Conservation (phyloP, 2,797 vertebrate genomes). For the Phoeniculus purpureus region DNA sequence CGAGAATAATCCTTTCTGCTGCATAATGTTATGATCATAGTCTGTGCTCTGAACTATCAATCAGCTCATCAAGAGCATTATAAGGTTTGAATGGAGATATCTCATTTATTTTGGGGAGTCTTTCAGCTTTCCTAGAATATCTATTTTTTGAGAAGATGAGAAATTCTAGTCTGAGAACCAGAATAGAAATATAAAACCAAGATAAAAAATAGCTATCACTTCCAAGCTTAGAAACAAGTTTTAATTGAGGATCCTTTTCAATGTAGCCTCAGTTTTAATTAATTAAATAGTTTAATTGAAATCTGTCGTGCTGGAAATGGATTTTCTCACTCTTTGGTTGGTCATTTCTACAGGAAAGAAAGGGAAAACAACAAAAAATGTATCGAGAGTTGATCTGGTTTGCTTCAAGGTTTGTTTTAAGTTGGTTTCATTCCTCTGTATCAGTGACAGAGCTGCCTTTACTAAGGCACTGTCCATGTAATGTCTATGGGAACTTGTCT, state of each 20-base stretch:
- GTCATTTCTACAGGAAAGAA: not conserved
- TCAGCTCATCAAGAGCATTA: slow-evolving; percentile 12
- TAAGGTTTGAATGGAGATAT: not conserved
- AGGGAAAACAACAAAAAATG: rapidly evolving
- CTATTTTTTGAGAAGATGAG: not conserved
- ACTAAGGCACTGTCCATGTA: not conserved
- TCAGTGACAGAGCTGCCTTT: not conserved
- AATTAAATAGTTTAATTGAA: not conserved
- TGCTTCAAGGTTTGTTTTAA: not conserved
- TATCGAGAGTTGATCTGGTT: not conserved
- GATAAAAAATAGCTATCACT: not conserved
- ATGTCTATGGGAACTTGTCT: not conserved
- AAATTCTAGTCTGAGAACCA: not conserved
- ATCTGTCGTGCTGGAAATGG: not conserved
- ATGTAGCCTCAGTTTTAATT: not conserved
- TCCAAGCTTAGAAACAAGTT: not conserved
- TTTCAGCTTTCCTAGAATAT: not conserved
- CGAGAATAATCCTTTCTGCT: not conserved
- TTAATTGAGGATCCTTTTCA: not conserved
- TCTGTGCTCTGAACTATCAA: slow-evolving; percentile 27
- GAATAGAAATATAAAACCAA: not conserved
- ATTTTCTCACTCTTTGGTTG: not conserved
- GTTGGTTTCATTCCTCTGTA: not conserved
- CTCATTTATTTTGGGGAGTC: not conserved
- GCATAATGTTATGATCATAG: slow-evolving; percentile 4